Evolutionary conservation across 2,888 invertebrate genomes (phyloP).

Genomic region (Oxycera nigricornis): DNA sequence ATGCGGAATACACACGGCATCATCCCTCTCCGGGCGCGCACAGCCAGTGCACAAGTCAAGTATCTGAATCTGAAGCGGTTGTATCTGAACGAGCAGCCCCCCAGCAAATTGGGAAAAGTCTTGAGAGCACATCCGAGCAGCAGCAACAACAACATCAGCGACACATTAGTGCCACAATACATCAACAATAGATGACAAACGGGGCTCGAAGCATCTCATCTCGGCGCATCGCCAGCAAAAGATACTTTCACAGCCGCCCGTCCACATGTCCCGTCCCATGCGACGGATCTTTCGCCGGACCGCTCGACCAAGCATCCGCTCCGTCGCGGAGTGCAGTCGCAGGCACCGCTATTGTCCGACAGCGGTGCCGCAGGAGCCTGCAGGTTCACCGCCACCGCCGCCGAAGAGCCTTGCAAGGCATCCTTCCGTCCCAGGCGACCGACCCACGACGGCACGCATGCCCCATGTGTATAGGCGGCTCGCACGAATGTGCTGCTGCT

Average conservation of each 20-base stretch:
- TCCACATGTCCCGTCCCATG: background rate
- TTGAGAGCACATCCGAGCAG: slow-evolving; percentile 2
- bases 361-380: background rate
- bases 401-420: background rate
- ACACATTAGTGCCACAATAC: background rate
- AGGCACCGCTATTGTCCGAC: background rate
- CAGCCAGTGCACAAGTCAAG: background rate
- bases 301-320: background rate
- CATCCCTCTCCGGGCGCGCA: background rate
- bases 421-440: too few species aligned
- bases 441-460: too few species aligned
- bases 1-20: background rate
- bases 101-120: background rate
- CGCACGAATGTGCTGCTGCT: too few species aligned
- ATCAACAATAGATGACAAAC: background rate
- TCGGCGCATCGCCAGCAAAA: background rate
- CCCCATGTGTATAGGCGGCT: too few species aligned
- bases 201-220: background rate
- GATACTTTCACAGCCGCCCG: background rate
- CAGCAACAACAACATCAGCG: background rate
- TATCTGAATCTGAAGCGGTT: background rate
- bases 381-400: too few species aligned
- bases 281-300: background rate
- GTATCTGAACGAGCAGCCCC: background rate
- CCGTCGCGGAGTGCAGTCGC: too few species aligned